Evolutionary conservation across 1,140 invertebrate genomes (phyloP).

Genomic region (Rhizoglyphus robini): DNA sequence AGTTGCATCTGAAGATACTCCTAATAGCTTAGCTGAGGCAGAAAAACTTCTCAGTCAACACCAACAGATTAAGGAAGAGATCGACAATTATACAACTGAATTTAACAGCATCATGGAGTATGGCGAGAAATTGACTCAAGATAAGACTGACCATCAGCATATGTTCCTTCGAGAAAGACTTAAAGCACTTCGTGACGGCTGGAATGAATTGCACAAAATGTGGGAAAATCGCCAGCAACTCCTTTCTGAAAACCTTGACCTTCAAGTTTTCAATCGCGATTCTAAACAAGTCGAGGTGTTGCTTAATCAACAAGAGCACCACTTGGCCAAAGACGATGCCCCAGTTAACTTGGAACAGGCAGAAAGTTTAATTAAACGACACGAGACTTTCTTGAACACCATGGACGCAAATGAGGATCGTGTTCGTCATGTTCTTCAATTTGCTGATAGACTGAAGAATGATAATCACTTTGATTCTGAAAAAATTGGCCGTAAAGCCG

Average conservation of each 20-base stretch:
- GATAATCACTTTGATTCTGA: conserved; percentile 78
- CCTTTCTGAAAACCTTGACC: conserved; percentile 79
- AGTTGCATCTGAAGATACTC: conserved; percentile 94
- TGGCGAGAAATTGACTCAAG: conserved; percentile 81
- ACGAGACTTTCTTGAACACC: conserved; percentile 96
- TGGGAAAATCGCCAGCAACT: conserved; percentile 95
- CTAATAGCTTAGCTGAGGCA: conserved; percentile 85
- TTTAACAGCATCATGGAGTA: conserved; percentile 99
- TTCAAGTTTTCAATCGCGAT: conserved; percentile 90
- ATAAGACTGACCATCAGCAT: conserved; percentile 79
- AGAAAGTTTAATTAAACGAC: conserved; percentile 89
- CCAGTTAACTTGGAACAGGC: conserved; percentile 89
- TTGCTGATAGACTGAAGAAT: conserved; percentile 72
- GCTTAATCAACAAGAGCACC: conserved; percentile 92
- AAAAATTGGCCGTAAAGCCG: conserved; percentile 88
- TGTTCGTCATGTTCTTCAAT: conserved; percentile 84
- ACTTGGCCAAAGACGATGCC: conserved; percentile 83
- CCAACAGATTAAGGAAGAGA: conserved; percentile 94
- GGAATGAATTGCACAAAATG: conserved; percentile 98
- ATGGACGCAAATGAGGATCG: conserved; percentile 99
- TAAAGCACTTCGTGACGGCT: conserved; percentile 93
- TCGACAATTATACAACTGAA: conserved; percentile 95
- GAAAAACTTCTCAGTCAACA: conserved; percentile 89
- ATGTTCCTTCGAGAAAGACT: conserved; percentile 94
- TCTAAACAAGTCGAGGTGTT: conserved; percentile 94